Evolutionary conservation across 2,888 invertebrate genomes (phyloP).

Genomic region (Drosophila kuntzei): DNA sequence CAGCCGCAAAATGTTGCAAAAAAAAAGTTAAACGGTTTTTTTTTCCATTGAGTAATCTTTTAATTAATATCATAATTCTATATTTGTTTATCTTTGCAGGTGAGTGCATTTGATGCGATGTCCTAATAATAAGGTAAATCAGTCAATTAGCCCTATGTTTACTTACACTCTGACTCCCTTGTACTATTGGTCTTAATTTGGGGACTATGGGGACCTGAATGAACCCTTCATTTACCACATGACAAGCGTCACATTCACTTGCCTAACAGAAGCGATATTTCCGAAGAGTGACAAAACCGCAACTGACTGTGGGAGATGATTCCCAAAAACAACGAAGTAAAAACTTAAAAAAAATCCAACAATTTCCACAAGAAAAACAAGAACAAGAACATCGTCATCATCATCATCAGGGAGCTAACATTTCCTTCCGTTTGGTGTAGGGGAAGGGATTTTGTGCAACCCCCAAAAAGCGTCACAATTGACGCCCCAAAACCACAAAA

Average conservation of each 20-base stretch:
- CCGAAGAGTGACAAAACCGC: slow-evolving; percentile 56
- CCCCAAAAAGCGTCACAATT: slow-evolving; percentile 59
- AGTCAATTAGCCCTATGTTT: slow-evolving; percentile 15
- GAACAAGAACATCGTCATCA: slow-evolving; percentile 34
- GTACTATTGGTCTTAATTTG: background rate
- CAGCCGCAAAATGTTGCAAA: slow-evolving; percentile 13
- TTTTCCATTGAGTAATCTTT: slow-evolving; percentile 56
- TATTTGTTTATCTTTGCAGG: slow-evolving; percentile 52
- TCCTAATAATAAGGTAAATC: slow-evolving; percentile 28
- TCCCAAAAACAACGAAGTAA: slow-evolving; percentile 33
- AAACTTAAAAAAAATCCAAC: slow-evolving; percentile 26
- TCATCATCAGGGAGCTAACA: slow-evolving; percentile 56
- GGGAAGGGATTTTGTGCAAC: slow-evolving; percentile 24
- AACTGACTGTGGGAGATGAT: slow-evolving; percentile 40
- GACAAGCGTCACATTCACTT: slow-evolving; percentile 18
- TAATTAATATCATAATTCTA: slow-evolving; percentile 69
- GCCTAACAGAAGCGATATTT: slow-evolving; percentile 51
- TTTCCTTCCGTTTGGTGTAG: slow-evolving; percentile 61
- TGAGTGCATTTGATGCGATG: slow-evolving; percentile 48
- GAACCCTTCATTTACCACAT: background rate
- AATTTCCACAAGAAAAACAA: slow-evolving; percentile 39
- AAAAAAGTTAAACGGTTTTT: slow-evolving; percentile 19
- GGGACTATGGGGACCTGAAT: background rate
- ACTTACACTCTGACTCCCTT: background rate
- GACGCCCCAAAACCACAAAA: slow-evolving; percentile 59